Evolutionary conservation across 2,888 invertebrate genomes (phyloP).

Genomic region (Idaea straminata): DNA sequence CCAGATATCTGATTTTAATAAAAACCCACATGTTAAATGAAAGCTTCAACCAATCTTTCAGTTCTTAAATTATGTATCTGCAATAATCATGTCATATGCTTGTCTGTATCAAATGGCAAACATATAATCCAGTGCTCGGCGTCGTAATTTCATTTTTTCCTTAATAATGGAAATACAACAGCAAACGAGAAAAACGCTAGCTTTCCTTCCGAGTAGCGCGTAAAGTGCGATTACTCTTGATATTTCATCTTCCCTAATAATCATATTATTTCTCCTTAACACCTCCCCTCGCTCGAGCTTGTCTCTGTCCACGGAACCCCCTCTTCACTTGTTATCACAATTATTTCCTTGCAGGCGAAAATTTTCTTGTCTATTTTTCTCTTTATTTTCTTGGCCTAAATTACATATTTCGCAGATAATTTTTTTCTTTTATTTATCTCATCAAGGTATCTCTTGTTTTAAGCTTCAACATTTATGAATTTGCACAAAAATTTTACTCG

Average conservation of each 20-base stretch:
- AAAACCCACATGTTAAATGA: background rate
- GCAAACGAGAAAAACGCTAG: background rate
- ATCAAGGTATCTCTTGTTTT: background rate
- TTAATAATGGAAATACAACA: background rate
- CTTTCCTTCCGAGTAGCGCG: background rate
- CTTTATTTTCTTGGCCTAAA: background rate
- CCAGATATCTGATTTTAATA: background rate
- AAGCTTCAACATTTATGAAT: background rate
- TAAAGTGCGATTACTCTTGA: background rate
- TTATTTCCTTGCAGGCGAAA: background rate
- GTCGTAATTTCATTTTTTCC: background rate
- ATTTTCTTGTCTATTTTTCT: slow-evolving; percentile 1
- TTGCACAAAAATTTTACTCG: background rate
- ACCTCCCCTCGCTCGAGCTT: background rate
- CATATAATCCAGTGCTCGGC: background rate
- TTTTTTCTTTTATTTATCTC: background rate
- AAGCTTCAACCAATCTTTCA: background rate
- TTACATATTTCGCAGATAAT: background rate
- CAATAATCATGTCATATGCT: background rate
- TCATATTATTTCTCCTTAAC: slow-evolving; percentile 1
- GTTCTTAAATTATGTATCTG: background rate
- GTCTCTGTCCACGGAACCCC: background rate
- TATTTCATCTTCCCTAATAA: slow-evolving; percentile 1
- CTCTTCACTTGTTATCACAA: background rate
- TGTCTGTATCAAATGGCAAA: background rate